These are phyloP conservation scores for Leptinotarsa juncta DNA, from an alignment of 2,888 invertebrate genomes.

Conservation along the genomic window DNA sequence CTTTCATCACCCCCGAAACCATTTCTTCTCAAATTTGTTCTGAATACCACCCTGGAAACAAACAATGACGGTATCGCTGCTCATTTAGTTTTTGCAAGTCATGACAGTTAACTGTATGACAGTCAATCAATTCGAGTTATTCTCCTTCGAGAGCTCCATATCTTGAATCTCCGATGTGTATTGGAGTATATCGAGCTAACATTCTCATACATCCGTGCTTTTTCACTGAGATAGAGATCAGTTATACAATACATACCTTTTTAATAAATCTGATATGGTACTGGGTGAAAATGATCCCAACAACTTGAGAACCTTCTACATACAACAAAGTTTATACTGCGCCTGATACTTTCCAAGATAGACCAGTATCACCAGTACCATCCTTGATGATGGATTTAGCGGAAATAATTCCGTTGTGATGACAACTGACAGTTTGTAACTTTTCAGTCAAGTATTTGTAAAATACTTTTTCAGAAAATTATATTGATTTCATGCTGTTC, in stretches of 20 bases:
- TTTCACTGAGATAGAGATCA: not conserved
- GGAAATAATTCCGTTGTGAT: too few species aligned
- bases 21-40: not conserved
- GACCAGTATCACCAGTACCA: too few species aligned
- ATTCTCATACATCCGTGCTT: constrained; percentile 1
- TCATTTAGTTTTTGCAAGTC: constrained; percentile 51
- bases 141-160: constrained; percentile 43
- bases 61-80: constrained; percentile 26
- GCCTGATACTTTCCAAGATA: too few species aligned
- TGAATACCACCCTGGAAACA: constrained; percentile 6
- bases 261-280: not conserved
- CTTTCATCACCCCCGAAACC: too few species aligned
- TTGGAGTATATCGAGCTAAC: constrained; percentile 22
- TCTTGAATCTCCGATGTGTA: constrained; percentile 37
- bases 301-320: too few species aligned
- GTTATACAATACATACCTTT: not conserved
- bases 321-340: too few species aligned
- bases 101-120: constrained; percentile 53
- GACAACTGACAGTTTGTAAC: too few species aligned
- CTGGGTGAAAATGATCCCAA: not conserved
- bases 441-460: too few species aligned
- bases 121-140: constrained; percentile 55
- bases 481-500: too few species aligned
- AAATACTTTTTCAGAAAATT: too few species aligned
- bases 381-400: too few species aligned